Evolutionary conservation across 1,140 invertebrate genomes (phyloP).

Genomic region (Heliothis virescens): DNA sequence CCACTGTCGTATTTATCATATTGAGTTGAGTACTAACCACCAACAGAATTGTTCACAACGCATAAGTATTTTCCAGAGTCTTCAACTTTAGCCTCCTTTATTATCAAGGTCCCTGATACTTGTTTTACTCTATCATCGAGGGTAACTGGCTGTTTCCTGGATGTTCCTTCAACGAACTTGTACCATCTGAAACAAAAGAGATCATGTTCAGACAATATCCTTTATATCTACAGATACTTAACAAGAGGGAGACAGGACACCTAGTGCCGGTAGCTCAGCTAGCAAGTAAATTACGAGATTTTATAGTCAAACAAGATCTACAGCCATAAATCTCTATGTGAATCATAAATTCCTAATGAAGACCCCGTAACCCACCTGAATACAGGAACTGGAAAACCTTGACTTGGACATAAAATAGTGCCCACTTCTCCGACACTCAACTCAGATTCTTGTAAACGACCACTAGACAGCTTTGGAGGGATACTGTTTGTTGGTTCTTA

Average conservation of each 20-base stretch:
- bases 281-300: neutral
- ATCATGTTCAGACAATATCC: constrained; percentile 66
- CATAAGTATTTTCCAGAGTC: constrained; percentile 98
- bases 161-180: constrained; percentile 95
- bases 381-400: constrained; percentile 88
- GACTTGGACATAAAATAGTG: constrained; percentile 87
- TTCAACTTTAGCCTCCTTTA: constrained; percentile 95
- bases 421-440: constrained; percentile 74
- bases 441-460: constrained; percentile 85
- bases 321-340: neutral
- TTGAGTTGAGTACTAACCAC: constrained; percentile 83
- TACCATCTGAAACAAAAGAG: constrained; percentile 94
- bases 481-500: constrained; percentile 90
- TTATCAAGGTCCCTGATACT: constrained; percentile 97
- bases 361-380: constrained; percentile 85
- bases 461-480: constrained; percentile 88
- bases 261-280: constrained; percentile 6
- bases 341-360: constrained; percentile 23
- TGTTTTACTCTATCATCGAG: constrained; percentile 96
- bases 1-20: too few relatives aligned
- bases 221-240: neutral
- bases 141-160: constrained; percentile 93
- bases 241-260: neutral
- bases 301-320: neutral
- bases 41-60: constrained; percentile 97